Evolutionary conservation across 2,113 vertebrate species (phyloP).

Genomic region (Psittacula cyanocephala): DNA sequence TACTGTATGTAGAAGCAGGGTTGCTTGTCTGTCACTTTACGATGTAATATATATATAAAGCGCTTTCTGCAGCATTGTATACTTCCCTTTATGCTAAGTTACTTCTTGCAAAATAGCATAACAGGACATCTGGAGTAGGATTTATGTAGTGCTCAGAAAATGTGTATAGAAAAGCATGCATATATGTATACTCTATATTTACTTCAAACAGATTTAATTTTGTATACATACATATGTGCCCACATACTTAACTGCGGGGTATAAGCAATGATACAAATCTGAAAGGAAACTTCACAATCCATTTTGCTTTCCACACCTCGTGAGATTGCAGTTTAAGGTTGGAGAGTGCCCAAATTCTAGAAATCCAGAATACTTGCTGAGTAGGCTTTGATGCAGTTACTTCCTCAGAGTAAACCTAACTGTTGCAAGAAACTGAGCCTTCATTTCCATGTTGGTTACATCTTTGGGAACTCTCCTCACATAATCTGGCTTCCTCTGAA

Average conservation of each 20-base stretch:
- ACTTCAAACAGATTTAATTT: background rate
- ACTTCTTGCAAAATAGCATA: background rate
- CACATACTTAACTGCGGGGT: background rate
- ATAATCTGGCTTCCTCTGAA: background rate
- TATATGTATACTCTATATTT: background rate
- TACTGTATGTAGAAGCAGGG: background rate
- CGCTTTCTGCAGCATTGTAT: background rate
- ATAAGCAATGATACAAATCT: background rate
- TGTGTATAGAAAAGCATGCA: too few species aligned
- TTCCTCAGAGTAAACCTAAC: background rate
- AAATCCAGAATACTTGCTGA: background rate
- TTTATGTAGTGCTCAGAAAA: background rate
- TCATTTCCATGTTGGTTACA: background rate
- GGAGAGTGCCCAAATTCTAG: background rate
- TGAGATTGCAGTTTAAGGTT: background rate
- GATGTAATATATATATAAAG: background rate
- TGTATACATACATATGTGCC: background rate
- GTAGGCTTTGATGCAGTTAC: background rate
- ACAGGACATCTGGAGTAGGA: background rate
- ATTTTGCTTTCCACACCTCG: fast-evolving
- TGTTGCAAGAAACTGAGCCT: background rate
- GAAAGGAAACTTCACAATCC: background rate
- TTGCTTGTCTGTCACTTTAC: background rate
- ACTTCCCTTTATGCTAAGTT: background rate
- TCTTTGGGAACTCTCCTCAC: background rate